These are phyloP conservation scores for Yponomeuta cagnagella DNA, from an alignment of 2,888 invertebrate genomes.

Conservation along the genomic window DNA sequence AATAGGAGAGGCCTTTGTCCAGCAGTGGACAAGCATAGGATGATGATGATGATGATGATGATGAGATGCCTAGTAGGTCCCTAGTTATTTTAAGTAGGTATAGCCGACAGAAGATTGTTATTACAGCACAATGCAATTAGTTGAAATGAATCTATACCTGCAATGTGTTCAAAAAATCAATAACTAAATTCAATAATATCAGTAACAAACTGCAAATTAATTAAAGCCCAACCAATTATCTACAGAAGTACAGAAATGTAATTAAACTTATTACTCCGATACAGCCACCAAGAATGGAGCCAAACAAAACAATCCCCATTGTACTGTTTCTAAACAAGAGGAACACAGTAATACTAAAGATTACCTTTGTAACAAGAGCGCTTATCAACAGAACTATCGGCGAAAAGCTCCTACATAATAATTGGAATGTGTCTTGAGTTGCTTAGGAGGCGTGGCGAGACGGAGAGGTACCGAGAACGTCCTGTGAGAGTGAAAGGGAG, in stretches of 20 bases:
- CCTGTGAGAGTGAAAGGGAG: conserved; percentile 37
- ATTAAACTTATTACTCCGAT: not conserved
- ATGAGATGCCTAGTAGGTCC: too few relatives aligned
- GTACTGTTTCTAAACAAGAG: conserved; percentile 4
- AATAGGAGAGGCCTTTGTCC: too few relatives aligned
- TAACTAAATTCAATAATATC: too few relatives aligned
- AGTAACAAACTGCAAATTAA: too few relatives aligned
- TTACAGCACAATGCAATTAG: too few relatives aligned
- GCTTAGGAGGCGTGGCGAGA: conserved; percentile 22
- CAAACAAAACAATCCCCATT: not conserved
- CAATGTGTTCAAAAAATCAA: too few relatives aligned
- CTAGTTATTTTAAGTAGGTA: too few relatives aligned
- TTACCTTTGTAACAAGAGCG: conserved; percentile 42
- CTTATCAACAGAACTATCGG: conserved; percentile 58
- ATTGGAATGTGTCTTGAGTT: conserved; percentile 56
- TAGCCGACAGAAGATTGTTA: too few relatives aligned
- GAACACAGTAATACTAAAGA: conserved; percentile 18
- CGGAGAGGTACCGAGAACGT: conserved; percentile 38
- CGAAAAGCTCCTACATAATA: conserved; percentile 62
- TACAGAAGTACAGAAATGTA: not conserved
- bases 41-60: too few relatives aligned
- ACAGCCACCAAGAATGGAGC: not conserved
- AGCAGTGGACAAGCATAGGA: too few relatives aligned
- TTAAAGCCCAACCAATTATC: not conserved
- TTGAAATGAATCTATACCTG: too few relatives aligned